phyloP scores from a whole-genome alignment of 2,888 invertebrate genomes.

The Caenorhabditis virilis region DNA sequence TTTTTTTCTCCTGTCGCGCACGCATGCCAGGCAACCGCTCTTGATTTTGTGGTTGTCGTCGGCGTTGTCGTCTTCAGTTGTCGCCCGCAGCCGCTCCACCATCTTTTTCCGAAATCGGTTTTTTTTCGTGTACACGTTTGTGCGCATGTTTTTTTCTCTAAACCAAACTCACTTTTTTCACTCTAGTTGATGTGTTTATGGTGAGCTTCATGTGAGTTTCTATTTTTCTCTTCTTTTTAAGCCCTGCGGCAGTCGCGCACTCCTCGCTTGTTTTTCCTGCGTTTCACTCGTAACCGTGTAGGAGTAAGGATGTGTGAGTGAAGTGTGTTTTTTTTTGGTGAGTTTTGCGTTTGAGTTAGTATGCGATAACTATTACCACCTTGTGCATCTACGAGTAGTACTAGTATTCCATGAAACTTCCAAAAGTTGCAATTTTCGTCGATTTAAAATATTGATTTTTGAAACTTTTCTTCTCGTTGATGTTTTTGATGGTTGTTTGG shows the following conservation, averaged over 20 bases:
- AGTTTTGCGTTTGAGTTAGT: conserved; percentile 19
- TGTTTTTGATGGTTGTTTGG: too few relatives aligned
- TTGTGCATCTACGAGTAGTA: conserved; percentile 2
- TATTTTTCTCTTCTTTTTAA: not conserved
- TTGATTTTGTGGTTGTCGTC: conserved; percentile 1
- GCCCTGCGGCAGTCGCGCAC: too few relatives aligned
- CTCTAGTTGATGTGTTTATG: too few relatives aligned
- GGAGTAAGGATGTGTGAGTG: conserved; percentile 19
- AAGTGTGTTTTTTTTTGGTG: conserved; percentile 23
- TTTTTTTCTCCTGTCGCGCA: conserved; percentile 6
- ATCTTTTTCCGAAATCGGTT: conserved; percentile 2
- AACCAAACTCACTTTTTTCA: too few relatives aligned
- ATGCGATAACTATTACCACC: conserved; percentile 39
- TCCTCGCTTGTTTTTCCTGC: too few relatives aligned
- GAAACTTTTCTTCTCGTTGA: too few relatives aligned
- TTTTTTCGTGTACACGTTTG: not conserved
- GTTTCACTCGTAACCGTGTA: conserved; percentile 28
- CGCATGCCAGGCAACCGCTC: too few relatives aligned
- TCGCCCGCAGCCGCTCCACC: too few relatives aligned
- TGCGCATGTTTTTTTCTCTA: not conserved
- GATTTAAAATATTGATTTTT: too few relatives aligned
- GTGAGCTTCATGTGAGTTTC: not conserved
- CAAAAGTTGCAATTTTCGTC: too few relatives aligned
- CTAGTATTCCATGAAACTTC: not conserved
- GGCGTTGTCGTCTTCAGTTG: too few relatives aligned